Evolutionary conservation across 2,797 vertebrate species (phyloP), one percentile per base, ranked within the genome.

Genomic region (Salarias fasciatus): DNA sequence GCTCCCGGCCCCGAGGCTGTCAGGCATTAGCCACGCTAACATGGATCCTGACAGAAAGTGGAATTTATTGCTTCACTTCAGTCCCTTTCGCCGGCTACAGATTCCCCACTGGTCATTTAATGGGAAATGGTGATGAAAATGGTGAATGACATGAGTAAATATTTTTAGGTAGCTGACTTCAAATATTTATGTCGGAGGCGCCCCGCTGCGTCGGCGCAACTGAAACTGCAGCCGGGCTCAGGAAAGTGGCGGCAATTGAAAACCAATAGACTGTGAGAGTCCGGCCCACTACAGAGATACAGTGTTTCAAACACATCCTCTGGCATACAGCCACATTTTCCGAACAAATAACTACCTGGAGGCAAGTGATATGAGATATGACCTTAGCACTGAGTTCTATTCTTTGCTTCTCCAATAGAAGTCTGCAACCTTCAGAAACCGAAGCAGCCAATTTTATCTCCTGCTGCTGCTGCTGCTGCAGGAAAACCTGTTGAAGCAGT

Each of bases 51-150:
- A 80, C 78, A 79, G 81, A 46, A 51, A 51, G 59, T 69, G 47
- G 64, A 86, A 84, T 84, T 53, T 79, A 79, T 58, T 14, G 41
- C 69, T 66, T 86, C 31, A 79, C 75, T 85, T 79, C 58, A 33
- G 53, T 60, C 13, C 53, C 37, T 58, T 68, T 64, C 47, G 43
- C 53, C 45, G 47, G 63, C 63, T 73, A 37, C 44, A 42, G 47
- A 68, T 71, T 53, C 43, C 52, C 58, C 37, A 69, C 56, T 57
- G 58, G 72, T 81, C 66, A 84, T 82, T 86, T 73, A 76, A 80
- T 79, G 40, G 38, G 51, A 69, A 73, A 60, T 65, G 52, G 50
- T 67, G 61, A 85, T 60, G 41, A 60, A 84, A 79, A 80, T 69
- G 37, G 35, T 54, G 37, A 61, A 48, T 73, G 65, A 66, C 58